Evolutionary conservation across 2,797 vertebrate genomes (phyloP).

Genomic region (Nasua narica): DNA sequence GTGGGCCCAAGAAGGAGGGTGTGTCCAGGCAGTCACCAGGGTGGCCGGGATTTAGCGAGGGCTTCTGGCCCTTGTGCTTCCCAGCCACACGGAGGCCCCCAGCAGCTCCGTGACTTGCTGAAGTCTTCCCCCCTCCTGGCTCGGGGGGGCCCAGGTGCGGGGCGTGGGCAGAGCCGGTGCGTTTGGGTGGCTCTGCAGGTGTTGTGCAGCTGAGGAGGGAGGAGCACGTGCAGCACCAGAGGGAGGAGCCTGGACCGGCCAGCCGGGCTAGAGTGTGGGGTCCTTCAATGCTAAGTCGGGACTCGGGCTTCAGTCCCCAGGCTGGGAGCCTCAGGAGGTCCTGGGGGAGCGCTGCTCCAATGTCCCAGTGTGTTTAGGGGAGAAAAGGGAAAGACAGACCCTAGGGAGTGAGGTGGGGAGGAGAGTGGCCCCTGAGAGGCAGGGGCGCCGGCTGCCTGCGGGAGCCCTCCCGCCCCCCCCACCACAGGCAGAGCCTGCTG

Average conservation of each 20-base stretch:
- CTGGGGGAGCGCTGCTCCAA: accelerated
- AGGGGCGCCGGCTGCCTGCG: accelerated
- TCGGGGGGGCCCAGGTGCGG: too few species aligned
- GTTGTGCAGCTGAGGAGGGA: background rate
- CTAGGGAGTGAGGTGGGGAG: too few species aligned
- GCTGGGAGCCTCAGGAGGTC: background rate
- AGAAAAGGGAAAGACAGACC: background rate
- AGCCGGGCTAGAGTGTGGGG: background rate
- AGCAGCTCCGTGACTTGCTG: accelerated
- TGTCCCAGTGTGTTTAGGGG: accelerated
- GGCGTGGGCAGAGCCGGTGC: background rate
- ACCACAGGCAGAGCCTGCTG: too few species aligned
- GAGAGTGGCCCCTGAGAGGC: accelerated
- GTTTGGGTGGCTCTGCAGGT: accelerated
- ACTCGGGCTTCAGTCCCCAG: accelerated
- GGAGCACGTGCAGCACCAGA: accelerated
- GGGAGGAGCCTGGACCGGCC: too few species aligned
- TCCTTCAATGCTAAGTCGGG: background rate
- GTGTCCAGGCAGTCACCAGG: too few species aligned
- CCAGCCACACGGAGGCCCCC: accelerated
- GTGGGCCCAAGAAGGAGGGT: background rate
- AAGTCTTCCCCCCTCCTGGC: background rate
- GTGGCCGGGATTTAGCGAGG: background rate
- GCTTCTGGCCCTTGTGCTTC: accelerated
- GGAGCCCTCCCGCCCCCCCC: accelerated